phyloP scores from a whole-genome alignment of 2,888 invertebrate species.

The Drosophila maculinotata region DNA sequence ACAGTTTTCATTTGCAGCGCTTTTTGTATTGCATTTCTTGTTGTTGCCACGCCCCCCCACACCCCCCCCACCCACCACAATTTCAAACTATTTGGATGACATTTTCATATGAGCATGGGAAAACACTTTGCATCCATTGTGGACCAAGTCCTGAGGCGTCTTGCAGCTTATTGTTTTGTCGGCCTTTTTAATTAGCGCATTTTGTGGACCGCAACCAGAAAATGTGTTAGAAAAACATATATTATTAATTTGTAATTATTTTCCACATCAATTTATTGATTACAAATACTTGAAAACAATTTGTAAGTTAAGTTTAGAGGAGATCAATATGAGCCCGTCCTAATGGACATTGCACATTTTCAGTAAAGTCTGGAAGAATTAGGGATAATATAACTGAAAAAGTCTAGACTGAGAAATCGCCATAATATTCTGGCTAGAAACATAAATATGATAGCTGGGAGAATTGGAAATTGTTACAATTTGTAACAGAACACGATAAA shows the following conservation, averaged over 20 bases:
- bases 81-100: conserved; percentile 47
- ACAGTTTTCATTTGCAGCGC: conserved; percentile 48
- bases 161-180: conserved; percentile 22
- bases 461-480: no score
- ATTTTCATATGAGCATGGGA: conserved; percentile 53
- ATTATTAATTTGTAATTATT: background rate
- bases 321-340: no score
- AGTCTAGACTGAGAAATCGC: no score
- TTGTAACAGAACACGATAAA: no score
- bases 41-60: conserved; percentile 21
- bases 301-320: no score
- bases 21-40: conserved; percentile 44
- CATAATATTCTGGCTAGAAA: no score
- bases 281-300: no score
- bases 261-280: no score
- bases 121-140: conserved; percentile 13
- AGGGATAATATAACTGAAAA: no score
- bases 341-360: no score
- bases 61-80: background rate
- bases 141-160: conserved; percentile 29
- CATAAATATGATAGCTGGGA: no score
- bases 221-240: conserved; percentile 3
- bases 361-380: no score
- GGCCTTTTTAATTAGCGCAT: conserved; percentile 55
- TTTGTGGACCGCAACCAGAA: background rate